Evolutionary conservation across 2,888 invertebrate genomes (phyloP), one percentile per base, ranked within the genome.

Genomic region (Colletes collaris): DNA sequence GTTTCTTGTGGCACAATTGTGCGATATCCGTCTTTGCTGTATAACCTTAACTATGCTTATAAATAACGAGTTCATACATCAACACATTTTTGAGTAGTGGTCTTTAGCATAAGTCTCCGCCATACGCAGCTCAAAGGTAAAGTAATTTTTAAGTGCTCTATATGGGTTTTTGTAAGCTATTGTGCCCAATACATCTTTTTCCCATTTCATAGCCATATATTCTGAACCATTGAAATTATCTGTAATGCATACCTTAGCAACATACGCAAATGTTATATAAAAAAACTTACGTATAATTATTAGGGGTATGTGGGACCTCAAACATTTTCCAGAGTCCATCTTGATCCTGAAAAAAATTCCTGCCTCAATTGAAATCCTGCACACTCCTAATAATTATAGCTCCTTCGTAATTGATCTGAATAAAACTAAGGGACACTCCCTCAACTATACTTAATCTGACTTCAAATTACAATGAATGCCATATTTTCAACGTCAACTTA

Each of bases 111-210:
- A 73, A 65, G 64, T 82, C 63, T 60, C 63, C 71, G 74, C 59
- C 77, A 56, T 80, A 74, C 56, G 74, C 80, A 77, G 76, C 68
- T 65, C 66, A 63, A 52, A 67, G 68, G 59, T 44, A 71, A 53
- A 63, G 67, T 79, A 52, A 69, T 65, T 59, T 44, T 69, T 53
- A 58, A 76, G 65, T 19, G 58, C 56, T 53, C 37, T 65, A 62
- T 27, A 50, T 53, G 10, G 27, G 62, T 53, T 62, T 67, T 62
- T 73, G 44, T 56, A 66, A 52, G 35, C 49, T 52, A n/a, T 56
- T 66, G n/a, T 67, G 55, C 10, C 13, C 46, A 16, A 46, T 44
- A 46, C 56, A 67, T 44, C 35, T 46, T 56, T 67, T 35, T 67
- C 46, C 56, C 16, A 67, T n/a, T 49, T 49, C 5, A 67, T 67